Percentiles rank a stretch among this genome's conserved stretches.
Evolutionary conservation across 2,888 invertebrate genomes (phyloP).

Genomic region (Calephelis perditalis): DNA sequence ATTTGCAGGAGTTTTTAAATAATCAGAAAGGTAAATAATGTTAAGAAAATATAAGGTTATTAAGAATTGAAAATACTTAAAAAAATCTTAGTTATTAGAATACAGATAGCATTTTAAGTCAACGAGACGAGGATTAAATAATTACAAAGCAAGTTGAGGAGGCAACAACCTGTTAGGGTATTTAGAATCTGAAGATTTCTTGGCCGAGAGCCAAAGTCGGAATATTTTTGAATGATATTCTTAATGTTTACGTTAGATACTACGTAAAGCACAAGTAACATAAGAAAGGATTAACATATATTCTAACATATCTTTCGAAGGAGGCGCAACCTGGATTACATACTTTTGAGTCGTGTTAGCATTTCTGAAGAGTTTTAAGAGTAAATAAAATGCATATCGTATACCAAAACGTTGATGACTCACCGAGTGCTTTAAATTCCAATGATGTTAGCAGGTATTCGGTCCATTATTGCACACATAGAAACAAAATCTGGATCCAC

Average conservation of each 20-base stretch:
- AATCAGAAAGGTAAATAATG: no score
- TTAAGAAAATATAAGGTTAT: no score
- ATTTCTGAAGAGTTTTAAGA: neutral
- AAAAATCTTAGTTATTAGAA: no score
- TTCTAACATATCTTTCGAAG: no score
- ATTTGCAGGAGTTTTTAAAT: no score
- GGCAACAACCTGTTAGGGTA: constrained; percentile 9
- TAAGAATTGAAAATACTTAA: no score
- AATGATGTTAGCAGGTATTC: constrained; percentile 67
- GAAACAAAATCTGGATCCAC: constrained; percentile 65
- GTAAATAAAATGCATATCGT: constrained; percentile 22
- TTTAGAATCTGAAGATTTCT: constrained; percentile 4
- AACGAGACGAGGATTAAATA: no score
- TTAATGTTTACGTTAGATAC: constrained; percentile 3
- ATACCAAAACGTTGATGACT: constrained; percentile 62
- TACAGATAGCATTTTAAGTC: no score
- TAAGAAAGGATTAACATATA: neutral
- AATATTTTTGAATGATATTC: constrained; percentile 5
- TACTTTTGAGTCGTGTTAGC: constrained; percentile 2
- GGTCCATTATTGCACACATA: constrained; percentile 67
- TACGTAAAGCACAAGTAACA: neutral
- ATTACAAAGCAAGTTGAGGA: neutral
- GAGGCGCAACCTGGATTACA: neutral
- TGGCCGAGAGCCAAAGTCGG: neutral
- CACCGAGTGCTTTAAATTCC: constrained; percentile 76